Conservation (phyloP, 2,888 invertebrate genomes). For the Agonopterix arenella region DNA sequence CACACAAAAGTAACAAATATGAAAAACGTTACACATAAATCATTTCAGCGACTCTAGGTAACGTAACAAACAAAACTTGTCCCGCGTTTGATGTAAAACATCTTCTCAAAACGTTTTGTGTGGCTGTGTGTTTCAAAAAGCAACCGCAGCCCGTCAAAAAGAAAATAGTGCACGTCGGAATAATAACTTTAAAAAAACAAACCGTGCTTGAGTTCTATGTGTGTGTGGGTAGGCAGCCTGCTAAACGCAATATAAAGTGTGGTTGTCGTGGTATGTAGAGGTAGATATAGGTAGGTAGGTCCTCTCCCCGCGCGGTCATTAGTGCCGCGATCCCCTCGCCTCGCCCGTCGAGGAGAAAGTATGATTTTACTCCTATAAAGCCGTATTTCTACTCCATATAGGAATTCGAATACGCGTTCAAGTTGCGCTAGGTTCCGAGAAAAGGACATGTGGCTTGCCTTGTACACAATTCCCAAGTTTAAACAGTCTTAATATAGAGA, state of each 20-base stretch:
- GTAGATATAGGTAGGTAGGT: conserved; percentile 57
- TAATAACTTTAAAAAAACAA: conserved; percentile 66
- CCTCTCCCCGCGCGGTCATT: conserved; percentile 77
- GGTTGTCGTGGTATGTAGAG: conserved; percentile 60
- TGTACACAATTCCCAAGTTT: conserved; percentile 70
- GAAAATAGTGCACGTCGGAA: conserved; percentile 68
- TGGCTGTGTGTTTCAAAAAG: conserved; percentile 3
- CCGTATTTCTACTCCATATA: conserved; percentile 77
- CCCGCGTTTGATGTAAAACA: too few species aligned
- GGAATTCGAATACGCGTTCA: conserved; percentile 71
- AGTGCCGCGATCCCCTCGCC: conserved; percentile 60
- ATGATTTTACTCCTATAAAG: conserved; percentile 77
- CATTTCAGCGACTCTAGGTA: not conserved
- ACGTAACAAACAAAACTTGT: not conserved
- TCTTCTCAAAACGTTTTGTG: not conserved
- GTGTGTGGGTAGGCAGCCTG: conserved; percentile 68
- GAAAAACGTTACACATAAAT: too few species aligned
- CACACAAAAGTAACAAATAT: too few species aligned
- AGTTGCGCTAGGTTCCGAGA: conserved; percentile 65
- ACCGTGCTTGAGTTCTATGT: conserved; percentile 44
- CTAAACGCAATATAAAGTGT: conserved; percentile 76
- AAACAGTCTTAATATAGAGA: conserved; percentile 64
- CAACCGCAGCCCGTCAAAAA: conserved; percentile 45
- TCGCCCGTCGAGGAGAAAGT: conserved; percentile 69
- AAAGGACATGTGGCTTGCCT: conserved; percentile 63